Base-by-base conservation (phyloP, 2,113 vertebrate species). In the Blennius ocellaris region DNA sequence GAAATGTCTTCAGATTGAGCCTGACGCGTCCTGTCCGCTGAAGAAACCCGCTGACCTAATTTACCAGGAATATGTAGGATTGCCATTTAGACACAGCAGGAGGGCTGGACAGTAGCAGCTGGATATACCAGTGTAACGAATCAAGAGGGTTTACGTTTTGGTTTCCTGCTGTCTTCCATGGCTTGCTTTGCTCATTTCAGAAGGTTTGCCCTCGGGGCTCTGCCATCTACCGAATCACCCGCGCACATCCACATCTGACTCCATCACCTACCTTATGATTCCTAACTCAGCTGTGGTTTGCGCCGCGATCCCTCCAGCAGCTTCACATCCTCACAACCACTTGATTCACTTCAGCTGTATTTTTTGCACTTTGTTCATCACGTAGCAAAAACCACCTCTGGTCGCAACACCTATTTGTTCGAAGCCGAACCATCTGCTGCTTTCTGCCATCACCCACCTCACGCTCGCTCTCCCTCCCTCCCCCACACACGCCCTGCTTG, bases 371-470 rank as follows among this genome's bases (percentile, higher is more conserved):
- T 52, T 16, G 30, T 73, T 76, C 58, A 76, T 83, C 48, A 58
- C 67, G 81, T 6, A 8, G 17, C 14, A 30, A 68, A 30, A 68
- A 60, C 74, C 48, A 69, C 64, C 49, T 58, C 47, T 62, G 67
- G 52, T 81, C 63, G 57, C 73, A 7, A 76, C 77, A 81, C 69
- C 69, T 72, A 60, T 78, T 83, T 73, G 81, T 84, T 82, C 82
- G 66, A 59, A 84, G 88, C 87, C 89, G 81, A 80, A 84, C 66
- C 86, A 86, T 82, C 84, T 73, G 86, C 87, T 90, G 87, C 90
- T 88, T 92, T 71, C 73, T 84, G 86, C 87, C 63, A 54, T 90
- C 77, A 82, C 76, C 76, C 76, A 61, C 74, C 79, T 78, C 76
- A 30, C 70, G 71, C 81, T 83, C 79, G 69, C 84, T 69, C 57